A percentile compares a stretch with the other conserved stretches of the same genome.
Evolutionary conservation across 2,797 vertebrate genomes (phyloP).

Genomic region (Artibeus lituratus): DNA sequence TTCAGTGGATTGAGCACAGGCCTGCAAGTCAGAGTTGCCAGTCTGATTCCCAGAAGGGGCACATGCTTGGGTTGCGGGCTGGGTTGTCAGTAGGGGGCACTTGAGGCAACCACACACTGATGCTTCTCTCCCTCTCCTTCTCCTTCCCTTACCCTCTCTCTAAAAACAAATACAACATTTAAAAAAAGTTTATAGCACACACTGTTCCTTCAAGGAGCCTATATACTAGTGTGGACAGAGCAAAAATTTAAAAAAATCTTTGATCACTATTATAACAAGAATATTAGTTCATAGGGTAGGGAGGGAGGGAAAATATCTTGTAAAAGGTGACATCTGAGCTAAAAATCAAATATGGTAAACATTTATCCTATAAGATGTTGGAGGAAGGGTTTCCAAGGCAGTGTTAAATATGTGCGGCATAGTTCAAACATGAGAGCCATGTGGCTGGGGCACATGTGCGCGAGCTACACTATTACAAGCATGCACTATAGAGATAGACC

Average conservation of each 20-base stretch:
- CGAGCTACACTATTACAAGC: neutral
- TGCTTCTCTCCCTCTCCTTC: too few species aligned
- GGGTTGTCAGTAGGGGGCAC: too few species aligned
- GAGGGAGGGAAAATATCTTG: neutral
- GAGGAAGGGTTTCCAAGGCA: neutral
- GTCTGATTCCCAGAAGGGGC: too few species aligned
- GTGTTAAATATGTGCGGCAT: neutral
- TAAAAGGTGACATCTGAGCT: neutral
- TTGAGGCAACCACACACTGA: too few species aligned
- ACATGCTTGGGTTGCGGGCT: too few species aligned
- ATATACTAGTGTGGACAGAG: neutral
- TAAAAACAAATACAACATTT: too few species aligned
- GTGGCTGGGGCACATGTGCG: rapidly evolving
- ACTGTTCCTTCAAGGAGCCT: neutral
- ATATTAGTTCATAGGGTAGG: neutral
- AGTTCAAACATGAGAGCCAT: neutral
- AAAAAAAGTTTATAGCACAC: neutral
- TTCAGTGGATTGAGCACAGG: too few species aligned
- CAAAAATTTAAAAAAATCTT: neutral
- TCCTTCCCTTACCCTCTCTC: too few species aligned
- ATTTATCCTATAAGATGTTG: neutral
- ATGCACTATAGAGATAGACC: neutral
- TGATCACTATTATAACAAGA: neutral
- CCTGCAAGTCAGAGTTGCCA: too few species aligned
- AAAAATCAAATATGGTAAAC: neutral